Base-by-base conservation (phyloP, 2,888 invertebrate species). In the Vanessa cardui region DNA sequence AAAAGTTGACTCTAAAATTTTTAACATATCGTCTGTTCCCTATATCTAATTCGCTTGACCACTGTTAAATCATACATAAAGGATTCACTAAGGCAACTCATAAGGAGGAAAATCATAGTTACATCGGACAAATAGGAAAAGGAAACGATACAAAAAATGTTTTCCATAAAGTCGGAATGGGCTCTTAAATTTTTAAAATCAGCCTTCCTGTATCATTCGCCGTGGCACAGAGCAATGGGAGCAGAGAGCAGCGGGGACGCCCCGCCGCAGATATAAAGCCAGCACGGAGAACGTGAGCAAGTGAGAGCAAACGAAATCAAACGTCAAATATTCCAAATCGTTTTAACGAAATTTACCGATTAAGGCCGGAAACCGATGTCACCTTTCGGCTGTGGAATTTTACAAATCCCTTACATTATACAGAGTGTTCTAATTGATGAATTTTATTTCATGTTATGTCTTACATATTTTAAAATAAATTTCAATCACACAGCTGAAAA, bases 1-100 rank as follows among this genome's bases (percentile, higher is more conserved):
- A 92, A 92, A 92, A 92, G 90, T 92, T 87, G 92, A 89, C 89
- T 92, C 89, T 92, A 90, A 90, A 89, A 92, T 90, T 90, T 88
- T 89, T 89, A 90, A 91, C 91, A 90, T 89, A 88, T 90, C 91
- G 86, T 90, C 91, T 90, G 89, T 91, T 92, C 88, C 92, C 92
- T 92, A 91, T 88, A 87, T 83, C 90, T 92, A 92, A 86, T 86
- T 90, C 89, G 87, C 91, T 88, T 90, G 88, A 86, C 90, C 91
- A 80, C 87, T 87, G 88, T 89, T 84, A 88, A 89, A 89, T 80
- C 80, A 87, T 87, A 86, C 83, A 83, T 84, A 79, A 89, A 85
- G 86, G 85, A 84, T 83, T 85, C 81, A 84, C 86, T 87, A 88
- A 90, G 88, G 89, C 89, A 89, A 88, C 89, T 81, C 88, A 86